Evolutionary conservation across 2,113 vertebrate species (phyloP), one percentile per base, ranked within the genome.

Genomic region (Caretta caretta): DNA sequence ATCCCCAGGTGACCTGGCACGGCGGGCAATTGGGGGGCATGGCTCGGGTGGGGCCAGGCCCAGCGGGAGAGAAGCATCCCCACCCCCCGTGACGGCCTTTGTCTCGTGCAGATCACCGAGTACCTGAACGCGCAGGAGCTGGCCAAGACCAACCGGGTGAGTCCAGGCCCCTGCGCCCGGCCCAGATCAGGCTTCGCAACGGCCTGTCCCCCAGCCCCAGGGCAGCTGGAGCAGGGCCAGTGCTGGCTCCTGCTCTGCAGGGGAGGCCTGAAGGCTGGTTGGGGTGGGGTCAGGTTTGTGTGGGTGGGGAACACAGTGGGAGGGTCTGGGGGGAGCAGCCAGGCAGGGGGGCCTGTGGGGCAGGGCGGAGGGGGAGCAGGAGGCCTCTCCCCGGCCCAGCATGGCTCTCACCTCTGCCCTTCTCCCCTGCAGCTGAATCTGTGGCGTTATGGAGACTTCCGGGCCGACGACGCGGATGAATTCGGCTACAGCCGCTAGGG

Each of bases 371-470:
- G 35, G 76, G 46, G 10, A 69, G n/a, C 0, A 13, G 38, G 3
- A 42, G 48, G 50, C n/a, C 53, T 19, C 48, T 49, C 48, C 48
- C 48, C 3, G 3, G 25, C 27, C 2, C 22, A 7, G 9, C 11
- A 0, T 22, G 17, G 51, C 48, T 8, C 88, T 95, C 16, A 90
- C 27, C 12, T 4, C 10, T 17, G 35, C 51, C 16, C 81, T 87
- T 88, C 42, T 86, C 72, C 83, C 59, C 86, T 50, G 1, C 95
- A 99, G 99, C 98, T 99, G 97, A 99, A 99, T 98, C 98, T 99
- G 87, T 99, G 99, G 99, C 99, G 99, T 95, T 99, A 99, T 10
- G 99, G 99, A 88, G 99, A 99, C 96, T 99, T 99, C 98, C 99
- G 99, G 19, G 99, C 99, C 0, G 99, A 99, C 35, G 98, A 98